Base-by-base conservation (phyloP, 2,888 invertebrate species). In the Torymus aiolomorphi region DNA sequence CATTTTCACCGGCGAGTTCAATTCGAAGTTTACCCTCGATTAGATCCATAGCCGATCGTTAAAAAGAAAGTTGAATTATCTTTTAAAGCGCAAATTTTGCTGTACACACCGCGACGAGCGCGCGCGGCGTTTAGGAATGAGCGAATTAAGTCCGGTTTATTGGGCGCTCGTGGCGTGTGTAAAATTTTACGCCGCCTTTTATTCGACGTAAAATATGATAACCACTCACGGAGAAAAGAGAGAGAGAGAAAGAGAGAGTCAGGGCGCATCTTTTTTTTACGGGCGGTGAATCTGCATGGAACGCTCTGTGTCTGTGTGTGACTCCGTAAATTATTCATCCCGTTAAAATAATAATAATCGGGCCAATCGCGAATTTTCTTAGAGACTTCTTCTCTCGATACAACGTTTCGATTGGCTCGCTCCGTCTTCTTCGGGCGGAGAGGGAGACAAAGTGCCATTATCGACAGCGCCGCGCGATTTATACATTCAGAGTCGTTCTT, bases 371-470 rank as follows among this genome's bases (percentile, higher is more conserved):
- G 42, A 69, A 14, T 67, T 67, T 54, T 54, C 67, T 18, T 8
- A 42, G 5, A 42, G 4, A 42, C 42, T 42, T 42, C 24, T 10
- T 24, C 12, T 67, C 12, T 49, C 65, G 42, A 2, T 42, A 42
- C 42, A 42, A 42, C 42, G 8, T 5, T 42, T 42, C 42, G 42
- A 42, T 42, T 42, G 42, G 42, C 42, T 42, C 42, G 42, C 42
- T 42, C 42, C 8, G 42, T 42, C 42, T 65, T 56, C 31, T 57
- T 24, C 20, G 49, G 31, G 8, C 8, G 42, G 8, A 42, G 42
- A 42, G 16, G 14, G 69, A 24, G 57, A 69, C 69, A 69, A 69
- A 69, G 57, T 69, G n/a, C 31, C 69, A 69, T 56, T 69, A 69
- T 57, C 69, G 69, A 69, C 31, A 42, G 42, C 69, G 24, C 20